Conservation (phyloP, 1,140 invertebrate genomes). For the Eupeodes corollae region DNA sequence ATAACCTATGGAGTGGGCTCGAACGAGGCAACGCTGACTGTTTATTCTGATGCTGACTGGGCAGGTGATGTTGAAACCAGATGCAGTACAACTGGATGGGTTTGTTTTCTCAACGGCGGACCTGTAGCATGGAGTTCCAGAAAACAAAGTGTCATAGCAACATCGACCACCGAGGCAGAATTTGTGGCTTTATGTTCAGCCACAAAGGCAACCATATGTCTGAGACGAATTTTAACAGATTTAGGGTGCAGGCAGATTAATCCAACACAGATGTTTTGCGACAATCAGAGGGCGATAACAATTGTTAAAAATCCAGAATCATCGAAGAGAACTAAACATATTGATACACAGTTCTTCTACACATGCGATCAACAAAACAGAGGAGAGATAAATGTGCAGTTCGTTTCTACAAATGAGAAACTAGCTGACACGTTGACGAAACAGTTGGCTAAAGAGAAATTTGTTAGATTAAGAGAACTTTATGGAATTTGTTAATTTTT, state of each 20-base stretch:
- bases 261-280: conserved; percentile 1
- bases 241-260: too few species aligned
- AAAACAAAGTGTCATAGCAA: conserved; percentile 36
- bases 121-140: conserved; percentile 35
- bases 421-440: too few species aligned
- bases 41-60: conserved; percentile 36
- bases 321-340: conserved; percentile 31
- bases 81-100: conserved; percentile 21
- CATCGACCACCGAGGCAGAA: conserved; percentile 40
- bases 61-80: conserved; percentile 25
- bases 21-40: background rate
- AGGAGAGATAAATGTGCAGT: background rate
- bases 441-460: too few species aligned
- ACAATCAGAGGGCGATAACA: conserved; percentile 5
- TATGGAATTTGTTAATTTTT: too few species aligned
- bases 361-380: background rate
- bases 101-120: conserved; percentile 26
- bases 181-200: conserved; percentile 35
- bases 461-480: too few species aligned
- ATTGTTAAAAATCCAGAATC: conserved; percentile 2
- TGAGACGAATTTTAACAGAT: conserved; percentile 19
- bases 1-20: background rate
- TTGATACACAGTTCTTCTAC: conserved; percentile 31
- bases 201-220: conserved; percentile 30
- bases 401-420: background rate